These are phyloP conservation scores for Laothoe populi DNA, from an alignment of 2,888 invertebrate species.

Conservation along the genomic window DNA sequence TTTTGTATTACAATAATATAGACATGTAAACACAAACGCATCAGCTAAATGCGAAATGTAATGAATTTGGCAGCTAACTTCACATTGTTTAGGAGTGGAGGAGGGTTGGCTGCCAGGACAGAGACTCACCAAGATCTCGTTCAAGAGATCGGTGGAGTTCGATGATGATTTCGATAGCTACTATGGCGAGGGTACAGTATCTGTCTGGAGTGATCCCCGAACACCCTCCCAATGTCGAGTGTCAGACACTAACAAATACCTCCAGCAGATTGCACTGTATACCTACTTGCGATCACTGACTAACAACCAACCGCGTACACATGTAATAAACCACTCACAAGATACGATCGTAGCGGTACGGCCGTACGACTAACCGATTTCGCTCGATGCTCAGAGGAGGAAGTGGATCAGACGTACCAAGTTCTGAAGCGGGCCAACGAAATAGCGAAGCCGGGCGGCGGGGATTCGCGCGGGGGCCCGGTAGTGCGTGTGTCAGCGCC, in stretches of 20 bases:
- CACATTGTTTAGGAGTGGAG: slow-evolving; percentile 77
- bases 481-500: slow-evolving; percentile 77
- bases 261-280: slow-evolving; percentile 23
- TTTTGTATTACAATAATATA: background rate
- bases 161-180: slow-evolving; percentile 82
- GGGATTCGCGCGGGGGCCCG: slow-evolving; percentile 79
- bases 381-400: slow-evolving; percentile 84
- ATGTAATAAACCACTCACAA: slow-evolving; percentile 35
- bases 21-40: slow-evolving; percentile 34
- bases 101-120: slow-evolving; percentile 83
- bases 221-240: slow-evolving; percentile 59
- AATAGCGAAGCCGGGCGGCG: slow-evolving; percentile 87
- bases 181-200: slow-evolving; percentile 80
- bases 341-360: slow-evolving; percentile 34
- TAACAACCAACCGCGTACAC: slow-evolving; percentile 41
- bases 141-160: slow-evolving; percentile 79
- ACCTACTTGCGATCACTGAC: slow-evolving; percentile 27
- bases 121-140: slow-evolving; percentile 81
- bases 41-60: slow-evolving; percentile 45
- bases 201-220: slow-evolving; percentile 70
- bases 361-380: slow-evolving; percentile 52
- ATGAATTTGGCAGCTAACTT: slow-evolving; percentile 69
- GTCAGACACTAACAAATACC: slow-evolving; percentile 59
- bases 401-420: slow-evolving; percentile 97
- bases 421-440: slow-evolving; percentile 97